phyloP scores from a whole-genome alignment of 2,113 vertebrate species.

The Myotis lucifugus region DNA sequence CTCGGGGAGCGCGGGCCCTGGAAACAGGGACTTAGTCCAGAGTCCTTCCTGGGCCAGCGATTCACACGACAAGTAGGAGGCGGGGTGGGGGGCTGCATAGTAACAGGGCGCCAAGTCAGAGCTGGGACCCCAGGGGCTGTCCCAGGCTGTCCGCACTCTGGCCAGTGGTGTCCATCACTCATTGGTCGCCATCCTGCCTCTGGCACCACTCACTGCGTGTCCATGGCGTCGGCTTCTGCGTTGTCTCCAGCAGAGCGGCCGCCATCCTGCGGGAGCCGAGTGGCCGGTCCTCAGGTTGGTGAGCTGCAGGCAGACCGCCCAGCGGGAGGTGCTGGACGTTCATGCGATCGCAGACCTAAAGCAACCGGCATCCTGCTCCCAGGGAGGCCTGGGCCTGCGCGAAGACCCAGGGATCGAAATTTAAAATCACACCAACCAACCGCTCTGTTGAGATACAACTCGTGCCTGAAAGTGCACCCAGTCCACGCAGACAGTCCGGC shows the following conservation, averaged over 20 bases:
- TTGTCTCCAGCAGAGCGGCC: background rate
- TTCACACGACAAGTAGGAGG: background rate
- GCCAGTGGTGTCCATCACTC: background rate
- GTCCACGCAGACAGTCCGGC: background rate
- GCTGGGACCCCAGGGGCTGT: background rate
- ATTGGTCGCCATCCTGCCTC: background rate
- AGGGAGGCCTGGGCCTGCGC: background rate
- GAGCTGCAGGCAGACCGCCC: fast-evolving
- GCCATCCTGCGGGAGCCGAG: background rate
- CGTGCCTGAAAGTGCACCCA: background rate
- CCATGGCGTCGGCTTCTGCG: fast-evolving
- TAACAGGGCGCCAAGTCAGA: background rate
- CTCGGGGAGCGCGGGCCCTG: background rate
- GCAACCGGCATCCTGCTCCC: background rate
- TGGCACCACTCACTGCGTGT: background rate
- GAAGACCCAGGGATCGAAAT: background rate
- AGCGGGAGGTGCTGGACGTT: too few species aligned
- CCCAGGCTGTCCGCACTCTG: background rate
- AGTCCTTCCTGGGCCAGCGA: background rate
- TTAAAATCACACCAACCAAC: background rate
- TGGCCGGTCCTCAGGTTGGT: background rate
- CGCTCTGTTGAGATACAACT: background rate
- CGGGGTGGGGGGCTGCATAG: too few species aligned
- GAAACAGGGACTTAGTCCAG: background rate
- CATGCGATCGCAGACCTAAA: fast-evolving